Evolutionary conservation across 30 jellyfish, hydroid and myxozoan genomes (phyloP).

Genomic region (Aurelia aurita complex sp. Pacific): DNA sequence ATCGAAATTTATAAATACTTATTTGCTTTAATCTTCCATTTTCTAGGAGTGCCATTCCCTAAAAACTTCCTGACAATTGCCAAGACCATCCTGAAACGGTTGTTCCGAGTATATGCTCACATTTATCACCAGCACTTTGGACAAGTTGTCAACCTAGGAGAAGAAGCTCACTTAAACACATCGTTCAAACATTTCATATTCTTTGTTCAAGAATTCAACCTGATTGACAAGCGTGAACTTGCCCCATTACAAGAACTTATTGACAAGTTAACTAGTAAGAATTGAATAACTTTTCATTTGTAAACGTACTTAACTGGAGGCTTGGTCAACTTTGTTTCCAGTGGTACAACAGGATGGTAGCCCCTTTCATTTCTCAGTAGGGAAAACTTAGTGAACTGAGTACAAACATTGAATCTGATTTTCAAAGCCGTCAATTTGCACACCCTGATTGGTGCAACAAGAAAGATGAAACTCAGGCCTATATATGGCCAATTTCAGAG

Average conservation of each 20-base stretch:
- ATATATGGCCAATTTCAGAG: too few relatives aligned
- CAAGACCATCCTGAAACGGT: conserved; percentile 92
- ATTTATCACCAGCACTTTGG: conserved; percentile 97
- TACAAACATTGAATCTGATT: too few relatives aligned
- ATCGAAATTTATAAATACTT: too few relatives aligned
- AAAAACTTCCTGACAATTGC: conserved; percentile 97
- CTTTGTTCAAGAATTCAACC: conserved; percentile 95
- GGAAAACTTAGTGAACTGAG: too few relatives aligned
- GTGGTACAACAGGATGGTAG: too few relatives aligned
- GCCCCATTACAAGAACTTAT: conserved; percentile 96
- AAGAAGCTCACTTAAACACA: conserved; percentile 95
- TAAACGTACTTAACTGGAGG: background rate
- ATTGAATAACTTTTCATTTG: conserved; percentile 4
- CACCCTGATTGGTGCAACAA: too few relatives aligned
- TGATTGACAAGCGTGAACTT: conserved; percentile 97
- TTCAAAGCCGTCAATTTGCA: too few relatives aligned
- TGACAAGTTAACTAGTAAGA: conserved; percentile 90
- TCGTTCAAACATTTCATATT: conserved; percentile 96
- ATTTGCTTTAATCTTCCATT: background rate
- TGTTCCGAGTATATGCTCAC: conserved; percentile 98
- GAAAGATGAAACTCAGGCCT: too few relatives aligned
- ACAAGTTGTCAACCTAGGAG: conserved; percentile 96
- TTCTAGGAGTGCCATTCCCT: conserved; percentile 97
- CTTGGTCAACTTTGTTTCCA: too few relatives aligned
- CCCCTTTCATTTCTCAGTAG: too few relatives aligned